These are phyloP conservation scores for Tauraco hartlaubi DNA, from an alignment of 2,797 vertebrate genomes.

Conservation along the genomic window DNA sequence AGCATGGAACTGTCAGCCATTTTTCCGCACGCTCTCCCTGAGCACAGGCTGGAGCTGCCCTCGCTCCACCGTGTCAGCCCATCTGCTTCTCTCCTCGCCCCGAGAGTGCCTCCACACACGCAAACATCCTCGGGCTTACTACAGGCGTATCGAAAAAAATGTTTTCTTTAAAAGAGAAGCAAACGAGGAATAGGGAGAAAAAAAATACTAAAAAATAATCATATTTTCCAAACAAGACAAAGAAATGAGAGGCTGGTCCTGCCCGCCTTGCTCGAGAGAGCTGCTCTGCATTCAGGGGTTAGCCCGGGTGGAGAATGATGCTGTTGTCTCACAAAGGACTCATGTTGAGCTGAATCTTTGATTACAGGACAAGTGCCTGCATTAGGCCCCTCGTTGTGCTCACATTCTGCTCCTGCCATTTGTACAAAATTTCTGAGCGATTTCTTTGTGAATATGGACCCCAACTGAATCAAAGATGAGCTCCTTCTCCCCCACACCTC, in stretches of 20 bases:
- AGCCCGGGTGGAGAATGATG: conserved; percentile 36
- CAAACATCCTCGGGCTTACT: background rate
- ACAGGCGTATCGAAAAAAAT: background rate
- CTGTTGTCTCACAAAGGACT: conserved; percentile 73
- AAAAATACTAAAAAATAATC: background rate
- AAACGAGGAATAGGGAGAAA: background rate
- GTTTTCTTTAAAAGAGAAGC: background rate
- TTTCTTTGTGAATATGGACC: conserved; percentile 70
- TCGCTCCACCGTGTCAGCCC: conserved; percentile 20
- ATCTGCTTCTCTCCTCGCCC: background rate
- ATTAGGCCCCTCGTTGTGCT: conserved; percentile 63
- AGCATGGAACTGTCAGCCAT: conserved; percentile 38
- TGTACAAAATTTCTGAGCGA: conserved; percentile 67
- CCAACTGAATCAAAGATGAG: conserved; percentile 66
- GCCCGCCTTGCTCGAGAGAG: conserved; percentile 41
- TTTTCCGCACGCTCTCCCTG: conserved; percentile 3
- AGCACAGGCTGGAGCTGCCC: conserved; percentile 5
- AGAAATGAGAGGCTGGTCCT: background rate
- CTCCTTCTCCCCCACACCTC: background rate
- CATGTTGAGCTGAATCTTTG: conserved; percentile 72
- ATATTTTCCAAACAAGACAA: conserved; percentile 51
- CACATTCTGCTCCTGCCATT: conserved; percentile 57
- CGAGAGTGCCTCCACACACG: background rate
- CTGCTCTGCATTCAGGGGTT: conserved; percentile 56
- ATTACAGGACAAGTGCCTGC: conserved; percentile 71